Evolutionary conservation across 2,113 vertebrate genomes (phyloP), one percentile per base, ranked within the genome.

Genomic region (Oreochromis aureus): DNA sequence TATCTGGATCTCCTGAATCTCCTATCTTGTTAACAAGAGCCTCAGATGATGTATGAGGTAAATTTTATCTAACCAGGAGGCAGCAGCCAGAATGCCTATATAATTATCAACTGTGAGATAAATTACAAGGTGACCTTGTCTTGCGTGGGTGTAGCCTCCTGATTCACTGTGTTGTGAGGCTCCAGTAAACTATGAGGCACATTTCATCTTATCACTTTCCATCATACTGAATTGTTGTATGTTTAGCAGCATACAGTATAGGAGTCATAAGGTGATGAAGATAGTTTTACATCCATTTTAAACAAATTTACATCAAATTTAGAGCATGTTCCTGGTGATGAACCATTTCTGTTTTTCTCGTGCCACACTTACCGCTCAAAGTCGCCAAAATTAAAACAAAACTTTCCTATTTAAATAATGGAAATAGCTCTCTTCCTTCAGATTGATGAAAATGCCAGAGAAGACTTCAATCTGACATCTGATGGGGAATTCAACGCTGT

Each of bases 401-500:
- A 78, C 46, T 12, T 78, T 78, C 18, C 69, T 19, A 2, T 51
- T 78, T 36, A 79, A 69, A 81, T 39, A 76, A 2, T 32, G 2
- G 3, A 54, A 58, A 41, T 27, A 36, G 12, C 30, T 46, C 4
- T 61, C 16, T 36, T 61, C 22, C 89, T 88, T 81, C 90, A 95
- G 94, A 61, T 95, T 5, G 91, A 95, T 79, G 87, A 93, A 3
- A 90, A 89, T 2, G 5, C 86, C 83, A 86, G 78, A 86, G 94
- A 95, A 36, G 89, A 92, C 32, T 95, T 95, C 86, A 95, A 95
- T 61, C 89, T 95, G 63, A 92, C 93, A 2, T 91, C 89, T 5
- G 91, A 92, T 3, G 87, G 89, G 76, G 94, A 95, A 76, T 94
- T 95, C 51, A 90, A 79, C 15, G 81, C 59, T 59, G 34, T 94